Conservation (phyloP, 2,888 invertebrate genomes). For the Dendrolimus houi region DNA sequence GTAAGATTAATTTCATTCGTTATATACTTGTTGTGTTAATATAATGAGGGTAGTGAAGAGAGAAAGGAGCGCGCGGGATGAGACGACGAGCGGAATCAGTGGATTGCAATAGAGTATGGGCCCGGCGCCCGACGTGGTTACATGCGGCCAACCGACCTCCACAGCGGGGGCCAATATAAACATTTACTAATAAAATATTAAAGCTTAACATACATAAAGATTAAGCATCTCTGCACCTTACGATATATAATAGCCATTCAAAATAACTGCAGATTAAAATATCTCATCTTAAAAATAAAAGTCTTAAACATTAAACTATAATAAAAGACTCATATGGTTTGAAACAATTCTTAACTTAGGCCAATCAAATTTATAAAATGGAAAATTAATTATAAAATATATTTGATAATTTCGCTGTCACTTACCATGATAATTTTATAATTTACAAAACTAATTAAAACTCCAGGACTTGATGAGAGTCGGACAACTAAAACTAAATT, state of each 20-base stretch:
- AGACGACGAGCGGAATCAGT: slow-evolving; percentile 14
- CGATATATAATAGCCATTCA: slow-evolving; percentile 73
- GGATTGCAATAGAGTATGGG: slow-evolving; percentile 15
- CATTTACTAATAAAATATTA: slow-evolving; percentile 77
- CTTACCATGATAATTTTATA: slow-evolving; percentile 24
- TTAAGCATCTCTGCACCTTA: slow-evolving; percentile 77
- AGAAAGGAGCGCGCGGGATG: slow-evolving; percentile 10
- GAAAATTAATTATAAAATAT: slow-evolving; percentile 46
- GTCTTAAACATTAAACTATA: slow-evolving; percentile 71
- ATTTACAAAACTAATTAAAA: slow-evolving; percentile 32
- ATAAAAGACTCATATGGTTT: slow-evolving; percentile 56
- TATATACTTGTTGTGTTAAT: slow-evolving; percentile 22
- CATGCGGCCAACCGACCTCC: slow-evolving; percentile 30
- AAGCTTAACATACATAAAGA: slow-evolving; percentile 77
- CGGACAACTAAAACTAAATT: slow-evolving; percentile 48
- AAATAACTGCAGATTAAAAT: slow-evolving; percentile 76
- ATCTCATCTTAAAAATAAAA: slow-evolving; percentile 72
- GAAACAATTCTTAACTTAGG: slow-evolving; percentile 65
- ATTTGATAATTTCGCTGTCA: slow-evolving; percentile 62
- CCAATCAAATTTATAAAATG: slow-evolving; percentile 52
- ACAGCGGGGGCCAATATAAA: slow-evolving; percentile 63
- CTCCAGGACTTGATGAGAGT: slow-evolving; percentile 33
- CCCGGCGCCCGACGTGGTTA: slow-evolving; percentile 33
- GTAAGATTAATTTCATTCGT: slow-evolving; percentile 40
- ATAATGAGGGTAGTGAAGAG: slow-evolving; percentile 3